A percentile compares a stretch with the other conserved stretches of the same genome.
phyloP scores from a whole-genome alignment of 2,888 invertebrate species.

The Priocnemis perturbator region DNA sequence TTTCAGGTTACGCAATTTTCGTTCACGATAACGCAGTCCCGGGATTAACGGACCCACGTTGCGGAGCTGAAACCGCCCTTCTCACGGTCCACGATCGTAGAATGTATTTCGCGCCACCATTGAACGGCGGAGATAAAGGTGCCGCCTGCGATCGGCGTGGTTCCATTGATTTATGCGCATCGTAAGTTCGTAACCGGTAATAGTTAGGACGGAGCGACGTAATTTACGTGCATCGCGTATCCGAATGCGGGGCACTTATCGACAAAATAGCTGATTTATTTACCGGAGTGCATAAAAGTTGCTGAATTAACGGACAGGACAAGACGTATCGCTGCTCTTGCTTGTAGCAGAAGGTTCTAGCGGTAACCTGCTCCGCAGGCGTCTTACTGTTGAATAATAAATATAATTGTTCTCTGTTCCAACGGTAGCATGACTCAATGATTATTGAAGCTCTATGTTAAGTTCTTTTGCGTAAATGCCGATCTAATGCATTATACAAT shows the following conservation, averaged over 20 bases:
- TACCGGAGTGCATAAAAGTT: neutral
- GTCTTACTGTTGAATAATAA: no score
- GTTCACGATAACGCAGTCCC: slow-evolving; percentile 27
- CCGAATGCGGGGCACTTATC: neutral
- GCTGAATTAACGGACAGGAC: no score
- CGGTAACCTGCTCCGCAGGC: no score
- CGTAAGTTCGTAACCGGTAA: neutral
- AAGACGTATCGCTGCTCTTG: no score
- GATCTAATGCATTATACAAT: no score
- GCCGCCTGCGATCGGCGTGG: slow-evolving; percentile 11
- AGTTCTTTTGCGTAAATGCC: no score
- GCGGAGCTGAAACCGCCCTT: slow-evolving; percentile 21
- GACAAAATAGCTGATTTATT: neutral
- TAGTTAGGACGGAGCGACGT: neutral
- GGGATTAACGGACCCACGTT: neutral
- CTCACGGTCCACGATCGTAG: slow-evolving; percentile 21
- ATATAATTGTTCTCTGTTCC: no score
- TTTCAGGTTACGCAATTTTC: no score
- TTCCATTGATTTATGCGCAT: slow-evolving; percentile 35
- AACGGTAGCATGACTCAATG: no score
- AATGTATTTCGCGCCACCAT: slow-evolving; percentile 20
- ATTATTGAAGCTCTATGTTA: no score
- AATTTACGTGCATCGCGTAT: neutral
- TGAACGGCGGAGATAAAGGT: slow-evolving; percentile 19
- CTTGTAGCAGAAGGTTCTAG: no score